Conservation (phyloP, 2,797 vertebrate species). For the Enteromius unitaeniatus region DNA sequence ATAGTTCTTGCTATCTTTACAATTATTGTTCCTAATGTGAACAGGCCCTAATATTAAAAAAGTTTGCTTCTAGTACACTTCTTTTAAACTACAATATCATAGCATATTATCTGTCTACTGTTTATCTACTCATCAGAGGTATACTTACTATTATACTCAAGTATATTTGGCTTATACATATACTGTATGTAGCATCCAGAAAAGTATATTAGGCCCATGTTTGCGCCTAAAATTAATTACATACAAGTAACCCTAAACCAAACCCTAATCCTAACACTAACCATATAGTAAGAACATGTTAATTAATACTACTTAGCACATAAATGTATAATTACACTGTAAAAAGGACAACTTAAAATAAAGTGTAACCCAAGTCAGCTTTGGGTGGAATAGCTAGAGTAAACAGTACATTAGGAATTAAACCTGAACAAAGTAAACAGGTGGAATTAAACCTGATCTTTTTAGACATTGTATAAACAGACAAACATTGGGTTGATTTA, state of each 20-base stretch:
- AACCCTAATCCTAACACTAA: too few relatives aligned
- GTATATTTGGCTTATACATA: not conserved
- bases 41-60: not conserved
- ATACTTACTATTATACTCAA: not conserved
- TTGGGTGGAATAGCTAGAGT: not conserved
- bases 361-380: not conserved
- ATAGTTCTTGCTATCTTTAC: not conserved
- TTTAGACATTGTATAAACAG: not conserved
- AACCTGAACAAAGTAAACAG: too few relatives aligned
- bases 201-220: not conserved
- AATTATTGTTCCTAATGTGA: too few relatives aligned
- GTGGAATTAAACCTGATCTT: not conserved
- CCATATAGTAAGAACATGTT: too few relatives aligned
- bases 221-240: not conserved
- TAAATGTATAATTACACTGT: too few relatives aligned
- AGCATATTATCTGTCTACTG: not conserved
- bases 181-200: not conserved
- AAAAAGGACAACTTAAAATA: too few relatives aligned
- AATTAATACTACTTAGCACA: too few relatives aligned
- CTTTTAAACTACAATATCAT: not conserved
- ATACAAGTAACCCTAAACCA: too few relatives aligned
- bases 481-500: not conserved
- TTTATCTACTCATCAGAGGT: not conserved
- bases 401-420: not conserved
- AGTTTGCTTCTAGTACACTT: not conserved